Base-by-base conservation (phyloP, 2,888 invertebrate genomes). In the Tenthredo notha region DNA sequence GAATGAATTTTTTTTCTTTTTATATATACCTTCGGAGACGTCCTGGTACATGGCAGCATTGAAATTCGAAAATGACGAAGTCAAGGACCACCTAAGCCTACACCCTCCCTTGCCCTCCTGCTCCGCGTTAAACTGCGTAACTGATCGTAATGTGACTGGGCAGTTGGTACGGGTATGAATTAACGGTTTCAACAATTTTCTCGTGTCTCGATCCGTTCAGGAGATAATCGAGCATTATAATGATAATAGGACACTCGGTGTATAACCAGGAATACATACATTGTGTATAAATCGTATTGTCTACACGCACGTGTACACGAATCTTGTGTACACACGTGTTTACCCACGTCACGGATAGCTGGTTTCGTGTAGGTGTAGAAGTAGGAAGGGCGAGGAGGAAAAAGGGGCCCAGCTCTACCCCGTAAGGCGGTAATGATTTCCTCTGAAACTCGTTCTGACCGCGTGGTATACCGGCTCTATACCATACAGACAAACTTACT, bases 361-460 rank as follows among this genome's bases (percentile, higher is more conserved):
- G 72, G 67, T 43, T 43, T n/a, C 50, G 54, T 29, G 47, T 50
- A 25, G 47, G 54, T 77, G 25, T 50, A 33, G 5, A 18, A n/a
- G 18, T 18, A 50, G 50, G 54, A n/a, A n/a, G 54, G 54, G 54
- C 15, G 50, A 6, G 15, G 47, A 12, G 47, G 0, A 29, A 18
- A 7, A 18, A 7, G 58, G 50, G 61, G 33, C 21, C 67, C 25
- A n/a, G 40, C 12, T 40, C 18, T 18, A 21, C 21, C 72, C 72
- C 72, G 5, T n/a, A 7, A 54, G 54, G 67, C 72, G 40, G 40
- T 50, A 84, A 84, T 61, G 84, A 84, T 84, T 84, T 84, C 84
- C 84, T 78, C 77, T 40, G 18, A 21, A 84, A 84, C 67, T 47
- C n/a, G 78, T 37, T 61, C 15, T 29, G 37, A 40, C 67, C 65